Evolutionary conservation across 1,140 invertebrate genomes (phyloP).

Genomic region (Vanessa tameamea): DNA sequence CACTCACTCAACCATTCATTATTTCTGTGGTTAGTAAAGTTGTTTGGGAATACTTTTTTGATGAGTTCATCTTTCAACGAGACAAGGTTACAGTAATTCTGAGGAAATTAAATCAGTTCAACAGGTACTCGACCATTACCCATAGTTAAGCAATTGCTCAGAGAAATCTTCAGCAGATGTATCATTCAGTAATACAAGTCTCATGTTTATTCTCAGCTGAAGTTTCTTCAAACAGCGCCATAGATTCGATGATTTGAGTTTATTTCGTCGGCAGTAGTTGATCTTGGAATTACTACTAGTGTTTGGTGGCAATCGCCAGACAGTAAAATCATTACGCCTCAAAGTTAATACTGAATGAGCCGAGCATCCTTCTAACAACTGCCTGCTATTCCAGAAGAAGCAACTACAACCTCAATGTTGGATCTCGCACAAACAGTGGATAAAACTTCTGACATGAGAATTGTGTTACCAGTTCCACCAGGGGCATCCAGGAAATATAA

Average conservation of each 20-base stretch:
- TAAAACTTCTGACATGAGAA: background rate
- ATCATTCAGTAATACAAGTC: constrained; percentile 40
- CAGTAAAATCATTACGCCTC: constrained; percentile 60
- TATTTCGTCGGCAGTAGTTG: constrained; percentile 70
- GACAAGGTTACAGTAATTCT: too few species aligned
- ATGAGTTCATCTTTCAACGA: constrained; percentile 56
- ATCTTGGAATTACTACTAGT: constrained; percentile 74
- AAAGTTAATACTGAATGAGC: constrained; percentile 72
- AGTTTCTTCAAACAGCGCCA: constrained; percentile 66
- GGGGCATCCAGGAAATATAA: too few species aligned
- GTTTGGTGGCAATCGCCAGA: constrained; percentile 80
- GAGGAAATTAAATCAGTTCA: too few species aligned
- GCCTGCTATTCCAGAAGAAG: constrained; percentile 78
- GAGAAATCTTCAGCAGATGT: constrained; percentile 29
- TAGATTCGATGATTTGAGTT: constrained; percentile 65
- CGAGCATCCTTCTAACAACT: constrained; percentile 75
- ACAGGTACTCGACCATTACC: constrained; percentile 57
- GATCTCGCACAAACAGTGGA: background rate
- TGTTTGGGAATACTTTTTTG: constrained; percentile 45
- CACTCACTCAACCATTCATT: too few species aligned
- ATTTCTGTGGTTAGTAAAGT: too few species aligned
- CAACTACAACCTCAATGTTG: background rate
- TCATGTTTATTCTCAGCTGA: background rate
- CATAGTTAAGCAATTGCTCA: constrained; percentile 41
- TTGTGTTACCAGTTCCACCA: background rate